These are phyloP conservation scores for Cairina moschata DNA, from an alignment of 2,113 vertebrate species.

Conservation along the genomic window DNA sequence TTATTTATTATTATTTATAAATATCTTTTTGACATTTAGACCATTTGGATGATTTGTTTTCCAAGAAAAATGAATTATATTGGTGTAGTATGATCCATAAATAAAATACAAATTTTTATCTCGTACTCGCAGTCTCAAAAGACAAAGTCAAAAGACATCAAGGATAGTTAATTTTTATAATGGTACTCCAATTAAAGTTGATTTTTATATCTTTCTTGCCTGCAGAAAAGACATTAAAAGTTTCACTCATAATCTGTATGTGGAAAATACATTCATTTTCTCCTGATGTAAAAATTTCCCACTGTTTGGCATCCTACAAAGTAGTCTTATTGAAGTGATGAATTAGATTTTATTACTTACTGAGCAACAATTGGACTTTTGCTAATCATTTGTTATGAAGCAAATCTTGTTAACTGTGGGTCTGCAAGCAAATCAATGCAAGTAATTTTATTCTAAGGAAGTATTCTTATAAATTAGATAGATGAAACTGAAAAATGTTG, in stretches of 20 bases:
- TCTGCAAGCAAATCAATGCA: conserved; percentile 7
- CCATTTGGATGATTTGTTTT: background rate
- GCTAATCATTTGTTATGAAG: conserved; percentile 43
- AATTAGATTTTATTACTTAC: conserved; percentile 53
- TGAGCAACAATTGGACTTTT: background rate
- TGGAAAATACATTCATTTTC: background rate
- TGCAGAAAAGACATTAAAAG: background rate
- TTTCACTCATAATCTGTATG: background rate
- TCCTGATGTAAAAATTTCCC: background rate
- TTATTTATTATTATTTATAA: no score
- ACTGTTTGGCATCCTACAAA: background rate
- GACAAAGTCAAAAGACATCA: background rate
- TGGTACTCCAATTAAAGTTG: background rate
- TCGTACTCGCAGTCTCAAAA: background rate
- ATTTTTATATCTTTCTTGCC: background rate
- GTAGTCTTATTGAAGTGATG: conserved; percentile 48
- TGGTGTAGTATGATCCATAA: background rate
- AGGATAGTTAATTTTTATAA: background rate
- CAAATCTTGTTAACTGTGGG: conserved; percentile 29
- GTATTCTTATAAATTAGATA: background rate
- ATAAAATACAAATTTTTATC: background rate
- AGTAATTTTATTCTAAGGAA: conserved; percentile 21
- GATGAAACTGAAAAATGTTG: background rate
- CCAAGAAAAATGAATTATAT: background rate
- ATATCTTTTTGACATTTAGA: background rate